A percentile compares a stretch with the other conserved stretches of the same genome.
Conservation (phyloP, 2,888 invertebrate genomes). For the Ctenicera cuprea region DNA sequence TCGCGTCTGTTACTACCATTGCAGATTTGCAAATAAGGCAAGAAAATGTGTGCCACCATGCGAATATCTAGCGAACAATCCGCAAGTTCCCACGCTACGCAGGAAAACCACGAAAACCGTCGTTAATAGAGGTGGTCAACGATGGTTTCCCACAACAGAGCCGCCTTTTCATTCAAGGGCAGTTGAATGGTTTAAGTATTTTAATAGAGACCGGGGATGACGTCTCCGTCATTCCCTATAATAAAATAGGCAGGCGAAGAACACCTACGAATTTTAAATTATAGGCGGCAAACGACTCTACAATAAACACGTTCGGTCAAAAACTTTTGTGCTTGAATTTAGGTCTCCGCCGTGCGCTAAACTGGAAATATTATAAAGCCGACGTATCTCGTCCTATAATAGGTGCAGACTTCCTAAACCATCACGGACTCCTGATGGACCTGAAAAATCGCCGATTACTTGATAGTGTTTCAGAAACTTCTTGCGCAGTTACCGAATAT, state of each 20-base stretch:
- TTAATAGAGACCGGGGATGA: background rate
- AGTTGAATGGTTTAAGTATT: background rate
- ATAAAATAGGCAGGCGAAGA: too few relatives aligned
- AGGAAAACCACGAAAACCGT: slow-evolving; percentile 11
- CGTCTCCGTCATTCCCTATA: background rate
- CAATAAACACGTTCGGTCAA: slow-evolving; percentile 7
- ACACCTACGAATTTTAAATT: background rate
- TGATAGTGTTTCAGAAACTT: background rate
- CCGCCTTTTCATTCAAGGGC: background rate
- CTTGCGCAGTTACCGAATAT: background rate
- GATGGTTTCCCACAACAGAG: slow-evolving; percentile 6
- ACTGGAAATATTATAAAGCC: background rate
- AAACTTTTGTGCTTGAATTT: background rate
- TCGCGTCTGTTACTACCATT: background rate
- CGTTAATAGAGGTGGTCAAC: slow-evolving; percentile 19
- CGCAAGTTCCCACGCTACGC: background rate
- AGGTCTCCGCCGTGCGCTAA: background rate
- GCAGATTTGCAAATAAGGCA: background rate
- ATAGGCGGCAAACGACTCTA: background rate
- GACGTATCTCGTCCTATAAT: slow-evolving; percentile 12
- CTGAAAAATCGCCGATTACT: background rate
- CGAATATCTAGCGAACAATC: background rate
- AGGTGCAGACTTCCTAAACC: slow-evolving; percentile 12
- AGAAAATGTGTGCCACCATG: background rate
- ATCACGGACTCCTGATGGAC: background rate